Base-by-base conservation (phyloP, 2,888 invertebrate species). In the Scotopteryx bipunctaria region DNA sequence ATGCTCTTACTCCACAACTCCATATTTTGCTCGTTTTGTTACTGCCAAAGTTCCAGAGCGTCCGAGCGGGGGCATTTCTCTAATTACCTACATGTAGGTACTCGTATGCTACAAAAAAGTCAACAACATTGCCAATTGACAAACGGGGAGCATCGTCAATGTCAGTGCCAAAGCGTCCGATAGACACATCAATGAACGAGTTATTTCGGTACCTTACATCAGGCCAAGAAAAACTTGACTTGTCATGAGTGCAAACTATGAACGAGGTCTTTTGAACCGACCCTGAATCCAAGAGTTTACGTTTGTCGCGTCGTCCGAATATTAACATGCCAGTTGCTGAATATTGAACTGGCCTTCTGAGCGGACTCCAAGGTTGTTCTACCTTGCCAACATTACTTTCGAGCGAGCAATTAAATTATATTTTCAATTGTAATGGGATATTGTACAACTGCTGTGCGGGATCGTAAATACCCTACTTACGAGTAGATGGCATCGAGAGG, bases 401-500 rank as follows among this genome's bases (percentile, higher is more conserved):
- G 25, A 23, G 8, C 16, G 15, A 16, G 4, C 29, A 40, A 40
- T 33, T 37, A 17, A 19, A 32, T 32, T 14, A 21, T 2, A 43
- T 43, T 38, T 11, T 33, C 15, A 40, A 15, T 31, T 54, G 54
- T 54, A 54, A 54, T 35, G 15, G 46, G 50, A 50, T 50, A 55
- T 50, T 41, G 11, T 8, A 3, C 35, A 41, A 16, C 8, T 38
- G 21, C 36, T 46, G 27, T 23, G 15, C n/a, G 25, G 27, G 15
- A 49, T 37, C 25, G 36, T 19, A 54, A 32, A 32, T 19, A 16
- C 25, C 1, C 11, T 50, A 83, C 86, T 86, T 81, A 93, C 93
- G 93, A 92, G 76, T 90, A 86, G 41, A 85, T 88, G 67, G 91
- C 91, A 46, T 91, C 90, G 49, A 87, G 76, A 16, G 92, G 92